Base-by-base conservation (phyloP, 2,113 vertebrate genomes). In the Chitala chitala region DNA sequence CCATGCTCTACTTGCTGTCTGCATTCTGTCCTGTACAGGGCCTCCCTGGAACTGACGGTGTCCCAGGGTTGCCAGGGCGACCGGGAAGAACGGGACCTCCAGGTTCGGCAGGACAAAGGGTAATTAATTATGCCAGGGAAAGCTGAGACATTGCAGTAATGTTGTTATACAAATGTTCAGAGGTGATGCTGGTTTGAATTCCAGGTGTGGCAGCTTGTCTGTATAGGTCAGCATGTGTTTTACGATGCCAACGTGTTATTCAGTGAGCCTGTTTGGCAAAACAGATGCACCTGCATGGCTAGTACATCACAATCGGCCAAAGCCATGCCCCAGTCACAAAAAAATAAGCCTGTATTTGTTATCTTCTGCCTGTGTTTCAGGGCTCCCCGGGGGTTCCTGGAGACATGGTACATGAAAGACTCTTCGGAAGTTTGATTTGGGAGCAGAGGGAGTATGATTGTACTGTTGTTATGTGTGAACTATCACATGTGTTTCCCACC, bases 61-160 rank as follows among this genome's bases (percentile, higher is more conserved):
- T 95, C 79, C 94, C 93, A 0, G 94, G 94, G 64, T 85, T 96
- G 75, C 94, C 94, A 0, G 94, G 94, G 22, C 86, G 93, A 70
- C 94, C 93, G 0, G 94, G 94, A 4, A 80, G 91, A 77, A 86
- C 86, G 0, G 94, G 94, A 42, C 89, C 92, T 26, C 93, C 93
- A 0, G 94, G 94, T 58, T 89, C 92, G 50, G 86, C 87, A 1
- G 94, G 94, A 69, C 84, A 84, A 1, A 87, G 79, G 91, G 94
- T 95, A 87, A 76, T 80, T 17, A n/a, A 54, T 17, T 63, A 24
- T 36, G 64, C 40, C 42, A 46, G 40, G 22, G 12, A 68, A 68
- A 46, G n/a, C 12, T 24, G 42, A 42, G 64, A 46, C 40, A 38
- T 48, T 42, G 3, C n/a, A 46, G 22, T 48, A 24, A 46, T 38